These are phyloP conservation scores for Archocentrus centrarchus DNA, from an alignment of 2,113 vertebrate genomes.

Conservation along the genomic window DNA sequence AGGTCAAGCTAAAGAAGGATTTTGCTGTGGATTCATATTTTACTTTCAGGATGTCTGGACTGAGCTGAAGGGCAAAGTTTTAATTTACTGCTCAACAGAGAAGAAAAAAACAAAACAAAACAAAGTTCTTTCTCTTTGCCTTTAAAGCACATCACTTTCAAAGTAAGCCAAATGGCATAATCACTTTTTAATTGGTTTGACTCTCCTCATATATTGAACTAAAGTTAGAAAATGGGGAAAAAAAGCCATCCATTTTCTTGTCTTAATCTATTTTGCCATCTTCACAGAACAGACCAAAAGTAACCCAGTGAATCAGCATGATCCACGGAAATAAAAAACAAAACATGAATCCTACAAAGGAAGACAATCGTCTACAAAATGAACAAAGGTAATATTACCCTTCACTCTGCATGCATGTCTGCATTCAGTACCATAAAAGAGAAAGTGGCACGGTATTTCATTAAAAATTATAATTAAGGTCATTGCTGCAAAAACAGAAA, in stretches of 20 bases:
- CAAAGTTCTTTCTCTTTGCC: slow-evolving; percentile 8
- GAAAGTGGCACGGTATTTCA: background rate
- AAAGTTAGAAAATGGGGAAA: background rate
- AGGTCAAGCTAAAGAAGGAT: slow-evolving; percentile 34
- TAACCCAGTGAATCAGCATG: background rate
- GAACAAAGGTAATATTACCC: background rate
- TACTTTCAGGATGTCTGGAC: slow-evolving; percentile 19
- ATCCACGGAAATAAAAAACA: background rate
- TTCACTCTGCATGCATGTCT: background rate
- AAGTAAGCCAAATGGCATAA: slow-evolving; percentile 4
- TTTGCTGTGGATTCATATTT: slow-evolving; percentile 22
- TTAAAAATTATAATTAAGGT: slow-evolving; percentile 25
- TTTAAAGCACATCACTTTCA: slow-evolving; percentile 2
- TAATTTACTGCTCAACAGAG: background rate
- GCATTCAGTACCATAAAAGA: background rate
- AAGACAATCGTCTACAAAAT: background rate
- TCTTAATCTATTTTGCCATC: background rate
- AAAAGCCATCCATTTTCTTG: background rate
- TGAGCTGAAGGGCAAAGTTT: slow-evolving; percentile 18
- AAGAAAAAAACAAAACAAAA: slow-evolving; percentile 22
- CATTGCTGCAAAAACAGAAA: slow-evolving; percentile 4
- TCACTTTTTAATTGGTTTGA: slow-evolving; percentile 10
- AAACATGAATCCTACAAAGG: background rate
- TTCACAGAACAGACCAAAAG: background rate
- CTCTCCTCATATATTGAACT: slow-evolving; percentile 8